Evolutionary conservation across 1,140 invertebrate species (phyloP).

Genomic region (Arctopsyche grandis): DNA sequence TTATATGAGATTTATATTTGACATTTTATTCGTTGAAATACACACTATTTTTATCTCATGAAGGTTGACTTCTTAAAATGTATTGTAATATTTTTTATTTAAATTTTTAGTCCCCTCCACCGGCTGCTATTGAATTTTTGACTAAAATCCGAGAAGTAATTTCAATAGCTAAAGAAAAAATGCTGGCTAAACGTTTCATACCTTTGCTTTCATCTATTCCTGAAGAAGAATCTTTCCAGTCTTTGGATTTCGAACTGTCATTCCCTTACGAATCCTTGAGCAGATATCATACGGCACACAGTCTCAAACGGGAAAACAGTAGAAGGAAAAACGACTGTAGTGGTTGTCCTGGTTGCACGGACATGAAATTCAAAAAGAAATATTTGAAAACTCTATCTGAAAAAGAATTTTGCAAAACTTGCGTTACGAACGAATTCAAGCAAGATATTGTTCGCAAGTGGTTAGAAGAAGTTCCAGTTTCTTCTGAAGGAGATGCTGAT

Average conservation of each 20-base stretch:
- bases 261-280: conserved; percentile 43
- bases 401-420: conserved; percentile 66
- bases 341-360: conserved; percentile 74
- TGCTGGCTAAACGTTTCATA: conserved; percentile 82
- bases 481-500: conserved; percentile 54
- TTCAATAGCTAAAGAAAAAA: conserved; percentile 85
- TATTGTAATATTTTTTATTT: conserved; percentile 30
- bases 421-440: conserved; percentile 67
- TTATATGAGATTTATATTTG: no score
- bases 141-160: conserved; percentile 89
- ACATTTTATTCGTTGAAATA: no score
- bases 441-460: conserved; percentile 71
- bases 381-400: conserved; percentile 56
- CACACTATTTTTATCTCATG: background rate
- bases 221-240: conserved; percentile 74
- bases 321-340: conserved; percentile 66
- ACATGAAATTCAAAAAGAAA: conserved; percentile 57
- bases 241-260: conserved; percentile 49
- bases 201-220: conserved; percentile 84
- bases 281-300: conserved; percentile 55
- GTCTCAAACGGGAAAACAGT: conserved; percentile 69
- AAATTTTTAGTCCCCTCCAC: conserved; percentile 78
- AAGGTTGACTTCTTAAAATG: no score
- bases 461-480: conserved; percentile 77
- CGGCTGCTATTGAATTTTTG: conserved; percentile 86